Evolutionary conservation across 1,140 invertebrate species (phyloP).

Genomic region (Drosophila carrolli): DNA sequence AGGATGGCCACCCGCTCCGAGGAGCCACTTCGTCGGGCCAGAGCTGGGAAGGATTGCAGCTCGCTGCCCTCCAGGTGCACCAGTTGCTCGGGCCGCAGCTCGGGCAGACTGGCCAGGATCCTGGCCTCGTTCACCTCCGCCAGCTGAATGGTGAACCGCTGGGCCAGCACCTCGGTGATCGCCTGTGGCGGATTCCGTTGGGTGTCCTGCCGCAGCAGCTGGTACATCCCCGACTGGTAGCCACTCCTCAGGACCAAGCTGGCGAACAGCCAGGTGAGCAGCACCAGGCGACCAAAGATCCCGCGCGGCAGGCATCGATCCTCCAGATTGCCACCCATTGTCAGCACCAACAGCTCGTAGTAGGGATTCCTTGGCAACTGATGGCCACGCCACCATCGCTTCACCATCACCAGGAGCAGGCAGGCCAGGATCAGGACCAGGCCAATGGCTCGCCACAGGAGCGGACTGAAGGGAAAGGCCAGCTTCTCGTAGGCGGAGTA

Average conservation of each 20-base stretch:
- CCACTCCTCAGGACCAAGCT: conserved; percentile 58
- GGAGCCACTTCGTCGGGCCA: conserved; percentile 55
- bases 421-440: conserved; percentile 39
- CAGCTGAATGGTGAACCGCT: conserved; percentile 58
- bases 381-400: background rate
- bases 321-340: conserved; percentile 61
- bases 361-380: conserved; percentile 27
- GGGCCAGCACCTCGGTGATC: conserved; percentile 61
- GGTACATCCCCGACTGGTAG: conserved; percentile 78
- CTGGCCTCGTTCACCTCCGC: conserved; percentile 52
- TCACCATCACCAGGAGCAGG: conserved; percentile 13
- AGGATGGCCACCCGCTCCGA: conserved; percentile 52
- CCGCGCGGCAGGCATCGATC: conserved; percentile 27
- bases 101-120: conserved; percentile 63
- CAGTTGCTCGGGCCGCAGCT: conserved; percentile 41
- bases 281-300: conserved; percentile 30
- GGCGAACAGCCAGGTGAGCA: conserved; percentile 60
- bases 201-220: conserved; percentile 67
- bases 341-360: conserved; percentile 64
- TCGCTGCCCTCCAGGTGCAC: conserved; percentile 52
- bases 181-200: conserved; percentile 72
- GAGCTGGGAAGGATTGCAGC: conserved; percentile 52
- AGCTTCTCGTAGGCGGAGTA: conserved; percentile 75
- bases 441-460: conserved; percentile 54
- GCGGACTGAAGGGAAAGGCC: conserved; percentile 61